Evolutionary conservation across 2,888 invertebrate genomes (phyloP), one percentile per base, ranked within the genome.

Genomic region (Julus scandinavius): DNA sequence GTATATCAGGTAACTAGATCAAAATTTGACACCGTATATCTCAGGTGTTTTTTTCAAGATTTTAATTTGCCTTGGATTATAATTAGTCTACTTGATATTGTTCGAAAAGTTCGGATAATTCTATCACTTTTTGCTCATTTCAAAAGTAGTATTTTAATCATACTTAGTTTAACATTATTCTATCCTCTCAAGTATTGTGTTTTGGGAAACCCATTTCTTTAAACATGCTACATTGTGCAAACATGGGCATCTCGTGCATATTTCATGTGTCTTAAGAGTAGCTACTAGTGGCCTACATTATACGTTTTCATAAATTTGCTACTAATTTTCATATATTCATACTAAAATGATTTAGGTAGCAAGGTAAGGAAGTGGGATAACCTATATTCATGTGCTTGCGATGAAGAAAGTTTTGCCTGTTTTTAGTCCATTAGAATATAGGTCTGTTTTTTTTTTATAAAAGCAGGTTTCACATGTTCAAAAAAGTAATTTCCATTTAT

Each of bases 401-500:
- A 80, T 80, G 80, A 80, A 38, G 80, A 80, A 80, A 80, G 80
- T 80, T 80, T 38, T 80, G 80, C 2, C 80, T 38, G 38, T 80
- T 80, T 80, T 80, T 40, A 80, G 29, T 15, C 38, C 38, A 40
- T 38, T 38, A 15, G 2, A 80, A 80, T 80, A 80, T 38, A 80
- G 80, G 80, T 80, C 80, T 80, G 80, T 38, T 40, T 80, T 1
- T 80, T 80, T 80, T 80, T 29, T 80, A 29, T 80, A 80, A 80
- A 80, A 38, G 38, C 38, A 80, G 38, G 80, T 80, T 80, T 80
- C 80, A 13, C 15, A 80, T 80, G 80, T 38, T 80, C 13, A 29
- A 72, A 85, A 85, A 45, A 85, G 20, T 85, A 49, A 49, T 85
- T 85, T 85, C 49, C 49, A 49, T 85, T 85, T 45, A 49, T 85